Conservation (phyloP, 2,797 vertebrate genomes). For the Craterocephalus amniculus region DNA sequence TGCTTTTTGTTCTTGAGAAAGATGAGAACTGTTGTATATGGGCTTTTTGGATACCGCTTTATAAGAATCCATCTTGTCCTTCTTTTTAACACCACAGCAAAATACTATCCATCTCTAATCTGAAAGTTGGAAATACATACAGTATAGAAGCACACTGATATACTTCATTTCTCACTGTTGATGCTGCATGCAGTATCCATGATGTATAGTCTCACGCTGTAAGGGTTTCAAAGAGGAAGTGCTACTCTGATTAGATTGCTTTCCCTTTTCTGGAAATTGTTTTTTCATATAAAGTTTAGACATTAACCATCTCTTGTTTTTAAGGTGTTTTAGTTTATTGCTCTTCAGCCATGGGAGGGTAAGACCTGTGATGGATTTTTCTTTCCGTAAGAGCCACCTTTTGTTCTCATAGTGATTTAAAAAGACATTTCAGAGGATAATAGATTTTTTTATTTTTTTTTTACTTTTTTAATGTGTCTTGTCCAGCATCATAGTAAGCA, state of each 20-base stretch:
- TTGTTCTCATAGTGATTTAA: slow-evolving; percentile 55
- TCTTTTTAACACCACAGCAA: not conserved
- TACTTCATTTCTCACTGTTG: no score
- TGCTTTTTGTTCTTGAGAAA: no score
- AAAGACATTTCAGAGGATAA: slow-evolving; percentile 38
- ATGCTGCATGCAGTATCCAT: no score
- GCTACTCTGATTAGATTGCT: not conserved
- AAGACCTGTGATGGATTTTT: slow-evolving; percentile 37
- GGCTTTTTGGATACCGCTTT: no score
- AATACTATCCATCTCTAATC: not conserved
- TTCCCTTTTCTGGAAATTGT: not conserved
- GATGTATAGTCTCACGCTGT: no score
- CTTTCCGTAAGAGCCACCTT: slow-evolving; percentile 37
- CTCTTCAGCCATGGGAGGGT: not conserved
- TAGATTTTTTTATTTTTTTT: no score
- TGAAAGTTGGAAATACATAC: not conserved
- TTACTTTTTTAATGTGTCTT: no score
- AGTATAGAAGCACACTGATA: no score
- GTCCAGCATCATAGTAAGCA: no score
- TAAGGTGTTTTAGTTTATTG: slow-evolving; percentile 12
- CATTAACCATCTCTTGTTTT: not conserved
- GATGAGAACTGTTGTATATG: no score
- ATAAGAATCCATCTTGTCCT: no score
- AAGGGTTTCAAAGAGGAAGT: no score
- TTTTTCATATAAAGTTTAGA: not conserved